Evolutionary conservation across 2,797 vertebrate genomes (phyloP), one percentile per base, ranked within the genome.

Genomic region (Champsocephalus gunnari): DNA sequence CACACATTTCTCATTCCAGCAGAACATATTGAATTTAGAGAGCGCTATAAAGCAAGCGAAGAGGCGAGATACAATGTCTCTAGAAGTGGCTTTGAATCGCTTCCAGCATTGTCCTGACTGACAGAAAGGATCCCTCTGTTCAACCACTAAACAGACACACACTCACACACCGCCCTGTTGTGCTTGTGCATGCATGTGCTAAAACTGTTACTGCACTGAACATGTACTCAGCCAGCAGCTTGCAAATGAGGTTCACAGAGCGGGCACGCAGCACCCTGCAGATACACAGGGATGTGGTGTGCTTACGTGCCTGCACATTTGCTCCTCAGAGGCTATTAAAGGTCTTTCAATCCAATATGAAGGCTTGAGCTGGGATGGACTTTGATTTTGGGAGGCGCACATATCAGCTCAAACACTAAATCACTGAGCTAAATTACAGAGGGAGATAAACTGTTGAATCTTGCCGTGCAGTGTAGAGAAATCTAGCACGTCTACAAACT

Each of bases 91-190:
- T 94, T 93, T 93, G 92, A 93, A 92, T 91, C 17, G 72, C 83
- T 88, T 92, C 93, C 92, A 93, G 90, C 93, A 93, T 94, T 95
- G 94, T 95, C 81, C 92, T 83, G 81, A 87, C 86, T 87, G 87
- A 91, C 89, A 93, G 91, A 92, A 95, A 93, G 88, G 90, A 90
- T 75, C 79, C 76, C 89, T 94, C 92, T 95, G 93, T 95, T 93
- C 86, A 71, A 44, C 55, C 78, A 76, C 61, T 65, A 57, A 51
- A 51, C 70, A 70, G 45, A 60, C 60, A 68, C 63, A 21, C 66
- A 12, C 69, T 63, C 34, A 4, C 65, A 71, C 61, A 58, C 63
- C 72, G 49, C 45, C 21, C 53, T 51, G 16, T 28, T 32, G 61
- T 77, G 66, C 50, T 51, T 55, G 64, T 82, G 72, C 72, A 75